These are phyloP conservation scores for Drosophila serrata DNA, from an alignment of 1,140 invertebrate genomes.

Conservation along the genomic window DNA sequence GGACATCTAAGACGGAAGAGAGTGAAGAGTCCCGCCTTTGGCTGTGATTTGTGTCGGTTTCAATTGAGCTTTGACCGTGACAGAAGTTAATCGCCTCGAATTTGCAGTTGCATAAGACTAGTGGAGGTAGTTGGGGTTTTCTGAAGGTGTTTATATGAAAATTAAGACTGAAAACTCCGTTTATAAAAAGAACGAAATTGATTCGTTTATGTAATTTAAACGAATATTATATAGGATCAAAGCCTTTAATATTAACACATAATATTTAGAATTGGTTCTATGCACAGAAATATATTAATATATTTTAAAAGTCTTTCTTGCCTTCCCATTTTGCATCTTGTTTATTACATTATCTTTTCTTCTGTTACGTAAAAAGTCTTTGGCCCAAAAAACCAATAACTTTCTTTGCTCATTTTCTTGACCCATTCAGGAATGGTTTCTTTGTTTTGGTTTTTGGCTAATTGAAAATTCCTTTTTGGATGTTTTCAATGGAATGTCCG, in stretches of 20 bases:
- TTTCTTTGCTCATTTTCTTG: slow-evolving; percentile 21
- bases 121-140: not conserved
- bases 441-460: slow-evolving; percentile 23
- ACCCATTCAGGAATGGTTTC: slow-evolving; percentile 16
- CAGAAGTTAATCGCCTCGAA: slow-evolving; percentile 40
- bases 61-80: slow-evolving; percentile 71
- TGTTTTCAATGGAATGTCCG: slow-evolving; percentile 49
- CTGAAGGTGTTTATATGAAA: not conserved
- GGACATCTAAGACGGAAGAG: slow-evolving; percentile 73
- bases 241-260: no score
- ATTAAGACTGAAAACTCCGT: not conserved
- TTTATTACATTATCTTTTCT: not conserved
- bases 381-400: not conserved
- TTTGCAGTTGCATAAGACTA: slow-evolving; percentile 21
- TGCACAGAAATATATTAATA: no score
- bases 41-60: slow-evolving; percentile 43
- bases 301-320: no score
- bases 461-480: slow-evolving; percentile 59
- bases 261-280: no score
- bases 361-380: not conserved
- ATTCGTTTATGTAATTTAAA: no score
- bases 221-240: no score
- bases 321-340: no score
- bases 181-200: no score
- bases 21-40: slow-evolving; percentile 34